Conservation (phyloP, 2,113 vertebrate species). For the Dolichallabes microphthalmus region DNA sequence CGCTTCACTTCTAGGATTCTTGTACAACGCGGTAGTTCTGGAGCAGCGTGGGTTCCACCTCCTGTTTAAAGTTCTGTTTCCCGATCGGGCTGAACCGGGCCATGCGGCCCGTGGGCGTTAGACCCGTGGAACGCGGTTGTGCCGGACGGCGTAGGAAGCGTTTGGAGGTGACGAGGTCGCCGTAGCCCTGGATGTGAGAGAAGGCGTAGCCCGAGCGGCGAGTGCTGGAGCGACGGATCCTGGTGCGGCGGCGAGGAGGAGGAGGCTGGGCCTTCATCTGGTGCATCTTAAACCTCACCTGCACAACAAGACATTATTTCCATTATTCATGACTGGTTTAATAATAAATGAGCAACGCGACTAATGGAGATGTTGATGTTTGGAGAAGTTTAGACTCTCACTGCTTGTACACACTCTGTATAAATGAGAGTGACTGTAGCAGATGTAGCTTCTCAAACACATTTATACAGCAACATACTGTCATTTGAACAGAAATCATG, state of each 20-base stretch:
- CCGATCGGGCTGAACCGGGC: slow-evolving; percentile 74
- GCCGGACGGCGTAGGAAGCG: slow-evolving; percentile 74
- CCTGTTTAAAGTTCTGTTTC: slow-evolving; percentile 60
- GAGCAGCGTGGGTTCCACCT: slow-evolving; percentile 68
- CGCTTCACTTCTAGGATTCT: slow-evolving; percentile 27
- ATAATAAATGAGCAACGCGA: not conserved
- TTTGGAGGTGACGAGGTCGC: slow-evolving; percentile 87
- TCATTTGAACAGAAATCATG: not conserved
- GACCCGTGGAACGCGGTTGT: slow-evolving; percentile 46
- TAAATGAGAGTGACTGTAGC: not conserved
- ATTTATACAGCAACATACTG: not conserved
- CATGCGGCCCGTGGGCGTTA: slow-evolving; percentile 68
- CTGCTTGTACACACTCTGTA: not conserved
- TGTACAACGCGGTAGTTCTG: slow-evolving; percentile 69
- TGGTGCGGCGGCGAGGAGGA: slow-evolving; percentile 62
- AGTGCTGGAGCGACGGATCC: slow-evolving; percentile 72
- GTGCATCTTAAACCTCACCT: slow-evolving; percentile 81
- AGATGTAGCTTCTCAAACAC: not conserved
- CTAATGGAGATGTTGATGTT: not conserved
- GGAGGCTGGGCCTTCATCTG: slow-evolving; percentile 70
- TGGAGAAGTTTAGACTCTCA: not conserved
- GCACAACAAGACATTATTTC: slow-evolving; percentile 19
- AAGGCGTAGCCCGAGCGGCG: slow-evolving; percentile 92
- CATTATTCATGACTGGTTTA: not conserved
- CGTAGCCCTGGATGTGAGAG: slow-evolving; percentile 89